These are phyloP conservation scores for Vireo altiloquus DNA, from an alignment of 2,113 vertebrate species.

Conservation along the genomic window DNA sequence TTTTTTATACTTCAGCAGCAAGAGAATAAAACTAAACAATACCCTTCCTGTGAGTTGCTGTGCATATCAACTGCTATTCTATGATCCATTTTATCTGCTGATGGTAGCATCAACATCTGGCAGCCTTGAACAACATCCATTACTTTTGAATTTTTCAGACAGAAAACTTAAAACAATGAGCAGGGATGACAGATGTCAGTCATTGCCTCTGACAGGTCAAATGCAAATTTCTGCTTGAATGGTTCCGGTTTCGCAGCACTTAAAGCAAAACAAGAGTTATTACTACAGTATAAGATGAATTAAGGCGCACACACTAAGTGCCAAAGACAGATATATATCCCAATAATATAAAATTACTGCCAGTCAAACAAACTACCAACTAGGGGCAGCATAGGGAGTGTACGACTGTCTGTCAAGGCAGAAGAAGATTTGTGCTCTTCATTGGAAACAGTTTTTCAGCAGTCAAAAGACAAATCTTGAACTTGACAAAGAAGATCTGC, in stretches of 20 bases:
- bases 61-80: background rate
- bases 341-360: background rate
- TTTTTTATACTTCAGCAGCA: background rate
- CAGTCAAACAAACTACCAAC: background rate
- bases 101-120: background rate
- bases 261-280: slow-evolving; percentile 15
- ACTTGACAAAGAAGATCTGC: background rate
- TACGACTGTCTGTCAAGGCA: background rate
- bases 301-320: background rate
- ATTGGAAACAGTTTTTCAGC: background rate
- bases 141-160: slow-evolving; percentile 13
- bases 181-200: slow-evolving; percentile 8
- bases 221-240: slow-evolving; percentile 24
- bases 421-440: background rate
- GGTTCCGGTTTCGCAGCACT: background rate
- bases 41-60: background rate
- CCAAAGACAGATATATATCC: background rate
- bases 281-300: slow-evolving; percentile 16
- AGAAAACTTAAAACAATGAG: slow-evolving; percentile 2
- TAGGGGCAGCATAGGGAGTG: background rate
- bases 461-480: background rate
- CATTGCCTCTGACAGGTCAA: slow-evolving; percentile 21
- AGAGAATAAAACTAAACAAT: background rate
- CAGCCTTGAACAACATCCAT: background rate
- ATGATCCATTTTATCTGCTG: background rate